Conservation (phyloP, 2,113 vertebrate species). For the Calonectris borealis region DNA sequence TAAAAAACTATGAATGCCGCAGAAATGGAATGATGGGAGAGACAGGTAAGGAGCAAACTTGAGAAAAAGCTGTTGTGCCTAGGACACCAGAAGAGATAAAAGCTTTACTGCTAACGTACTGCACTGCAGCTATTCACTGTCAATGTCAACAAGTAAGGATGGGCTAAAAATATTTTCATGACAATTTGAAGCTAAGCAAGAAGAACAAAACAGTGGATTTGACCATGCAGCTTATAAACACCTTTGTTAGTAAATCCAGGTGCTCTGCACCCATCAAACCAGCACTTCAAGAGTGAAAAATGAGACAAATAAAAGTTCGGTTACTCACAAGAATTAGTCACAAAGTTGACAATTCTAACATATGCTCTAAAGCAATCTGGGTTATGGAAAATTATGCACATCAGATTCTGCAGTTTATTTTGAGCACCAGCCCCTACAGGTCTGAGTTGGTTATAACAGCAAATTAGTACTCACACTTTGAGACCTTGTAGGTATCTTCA, state of each 20-base stretch:
- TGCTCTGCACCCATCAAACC: neutral
- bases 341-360: neutral
- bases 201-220: neutral
- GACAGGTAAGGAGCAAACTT: neutral
- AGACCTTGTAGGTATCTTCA: neutral
- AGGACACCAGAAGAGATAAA: neutral
- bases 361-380: neutral
- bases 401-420: neutral
- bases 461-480: neutral
- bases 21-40: neutral
- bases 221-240: neutral
- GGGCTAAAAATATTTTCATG: neutral
- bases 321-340: neutral
- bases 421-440: neutral
- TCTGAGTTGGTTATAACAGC: neutral
- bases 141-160: neutral
- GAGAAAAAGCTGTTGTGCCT: neutral
- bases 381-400: neutral
- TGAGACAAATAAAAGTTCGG: neutral
- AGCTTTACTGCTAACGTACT: neutral
- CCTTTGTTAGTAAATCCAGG: neutral
- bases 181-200: neutral
- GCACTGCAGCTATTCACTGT: neutral
- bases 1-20: neutral
- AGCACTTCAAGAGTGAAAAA: neutral